phyloP scores from a whole-genome alignment of 2,113 vertebrate genomes.

The Pterocles burchelli region DNA sequence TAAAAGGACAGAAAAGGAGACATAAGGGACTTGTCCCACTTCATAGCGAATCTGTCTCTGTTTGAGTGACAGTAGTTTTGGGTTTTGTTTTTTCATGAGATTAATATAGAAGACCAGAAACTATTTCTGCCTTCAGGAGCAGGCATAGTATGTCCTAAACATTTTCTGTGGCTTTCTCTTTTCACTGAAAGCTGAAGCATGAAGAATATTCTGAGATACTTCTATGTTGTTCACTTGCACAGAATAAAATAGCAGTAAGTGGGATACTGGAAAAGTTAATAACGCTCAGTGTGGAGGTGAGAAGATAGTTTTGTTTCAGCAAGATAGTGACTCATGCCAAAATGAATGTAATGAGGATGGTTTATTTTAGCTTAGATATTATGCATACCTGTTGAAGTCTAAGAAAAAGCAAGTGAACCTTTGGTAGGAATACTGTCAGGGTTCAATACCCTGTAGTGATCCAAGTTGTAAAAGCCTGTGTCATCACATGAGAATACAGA shows the following conservation, averaged over 20 bases:
- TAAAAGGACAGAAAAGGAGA: not conserved
- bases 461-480: not conserved
- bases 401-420: not conserved
- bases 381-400: not conserved
- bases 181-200: not conserved
- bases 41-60: not conserved
- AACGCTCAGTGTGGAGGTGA: slow-evolving; percentile 2
- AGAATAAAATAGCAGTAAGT: slow-evolving; percentile 27
- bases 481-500: slow-evolving; percentile 2
- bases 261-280: slow-evolving; percentile 9
- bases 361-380: slow-evolving; percentile 5
- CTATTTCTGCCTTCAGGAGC: slow-evolving; percentile 13
- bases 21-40: not conserved
- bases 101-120: slow-evolving; percentile 35
- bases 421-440: not conserved
- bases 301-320: slow-evolving; percentile 15
- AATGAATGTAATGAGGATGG: not conserved
- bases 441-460: slow-evolving; percentile 39
- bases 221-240: not conserved
- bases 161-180: not conserved
- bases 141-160: not conserved
- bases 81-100: not conserved
- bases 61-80: not conserved
- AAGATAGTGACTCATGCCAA: not conserved
- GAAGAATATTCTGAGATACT: not conserved